Evolutionary conservation across 2,797 vertebrate species (phyloP), one percentile per base, ranked within the genome.

Genomic region (Cyclopterus lumpus): DNA sequence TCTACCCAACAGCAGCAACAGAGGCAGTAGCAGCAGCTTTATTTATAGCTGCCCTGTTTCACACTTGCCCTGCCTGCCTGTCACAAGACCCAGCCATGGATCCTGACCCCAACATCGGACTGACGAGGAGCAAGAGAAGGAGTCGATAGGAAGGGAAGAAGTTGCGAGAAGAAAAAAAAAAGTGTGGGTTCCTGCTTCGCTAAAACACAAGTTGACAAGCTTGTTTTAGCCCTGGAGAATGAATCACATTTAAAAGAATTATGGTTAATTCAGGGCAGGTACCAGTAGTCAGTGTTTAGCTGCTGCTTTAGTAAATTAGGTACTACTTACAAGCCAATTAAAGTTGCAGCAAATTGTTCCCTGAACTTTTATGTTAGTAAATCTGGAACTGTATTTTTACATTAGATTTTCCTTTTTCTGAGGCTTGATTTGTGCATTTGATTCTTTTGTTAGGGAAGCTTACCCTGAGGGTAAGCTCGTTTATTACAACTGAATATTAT

Each of bases 71-170:
- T 83, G 88, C 72, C 89, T 83, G 86, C 70, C 71, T 88, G 91
- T 94, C 94, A 94, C 94, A 95, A 94, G 93, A 93, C 92, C 87
- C 80, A 84, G 85, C 80, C 79, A 86, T 67, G 71, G 88, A 89
- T 93, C 85, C 85, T 92, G 91, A 93, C 83, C 75, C 89, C 84
- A 89, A 75, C 77, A 67, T 84, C 78, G 81, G 80, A 90, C 72
- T 84, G 90, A 91, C 81, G 81, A 85, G 46, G 67, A 82, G 71
- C 64, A 78, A 66, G 58, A 85, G 62, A 79, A 65, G 77, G 83
- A 67, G 55, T 22, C 1, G 26, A 75, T 40, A 58, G 75, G 34
- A 14, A 70, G 55, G 34, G 44, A 44, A 77, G 62, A 72, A 24
- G 61, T 61, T 65, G 24, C 6, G 28, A 74, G 40, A 34, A 36